Evolutionary conservation across 2,888 invertebrate genomes (phyloP).

Genomic region (Drosophila meridionalis): DNA sequence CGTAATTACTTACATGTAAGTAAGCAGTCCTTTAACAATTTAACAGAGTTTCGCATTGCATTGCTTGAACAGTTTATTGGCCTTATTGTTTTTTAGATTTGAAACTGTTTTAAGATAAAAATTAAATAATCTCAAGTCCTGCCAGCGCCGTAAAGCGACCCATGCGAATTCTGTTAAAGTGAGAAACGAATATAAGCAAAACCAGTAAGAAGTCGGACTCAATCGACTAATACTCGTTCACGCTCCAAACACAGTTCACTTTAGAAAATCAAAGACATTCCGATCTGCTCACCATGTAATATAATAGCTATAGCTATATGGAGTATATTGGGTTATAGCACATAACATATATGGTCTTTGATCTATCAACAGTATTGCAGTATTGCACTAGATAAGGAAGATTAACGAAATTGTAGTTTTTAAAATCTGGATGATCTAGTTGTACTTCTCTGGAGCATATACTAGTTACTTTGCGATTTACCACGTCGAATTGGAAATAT

Average conservation of each 20-base stretch:
- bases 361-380: no score
- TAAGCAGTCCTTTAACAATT: conserved; percentile 51
- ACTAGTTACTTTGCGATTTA: no score
- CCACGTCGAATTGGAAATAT: no score
- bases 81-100: neutral
- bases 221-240: conserved; percentile 5
- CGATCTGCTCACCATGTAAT: no score
- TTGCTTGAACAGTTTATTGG: neutral
- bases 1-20: conserved; percentile 47
- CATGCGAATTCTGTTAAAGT: conserved; percentile 15
- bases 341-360: no score
- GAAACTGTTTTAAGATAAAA: neutral
- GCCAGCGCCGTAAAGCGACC: neutral
- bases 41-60: conserved; percentile 11
- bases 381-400: no score
- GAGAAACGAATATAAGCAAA: neutral
- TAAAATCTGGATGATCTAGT: no score
- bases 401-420: no score
- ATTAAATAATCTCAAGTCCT: neutral
- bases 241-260: no score
- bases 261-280: neutral
- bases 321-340: no score
- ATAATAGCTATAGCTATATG: no score
- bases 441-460: no score
- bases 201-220: neutral